Evolutionary conservation across 2,113 vertebrate genomes (phyloP), one percentile per base, ranked within the genome.

Genomic region (Hippocampus guttulatus): DNA sequence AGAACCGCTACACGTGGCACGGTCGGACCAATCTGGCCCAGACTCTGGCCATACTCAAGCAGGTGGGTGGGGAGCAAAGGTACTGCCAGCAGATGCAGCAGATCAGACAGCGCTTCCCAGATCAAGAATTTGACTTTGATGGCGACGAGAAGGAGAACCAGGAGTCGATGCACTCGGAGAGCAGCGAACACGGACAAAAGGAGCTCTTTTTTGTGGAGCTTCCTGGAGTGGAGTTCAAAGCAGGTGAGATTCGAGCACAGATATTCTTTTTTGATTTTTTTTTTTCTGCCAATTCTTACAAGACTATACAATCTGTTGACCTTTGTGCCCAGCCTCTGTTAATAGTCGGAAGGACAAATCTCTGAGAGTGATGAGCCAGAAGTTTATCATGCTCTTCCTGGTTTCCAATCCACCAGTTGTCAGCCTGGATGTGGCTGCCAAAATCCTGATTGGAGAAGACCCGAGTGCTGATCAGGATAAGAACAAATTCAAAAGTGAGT

Each of bases 401-500:
- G 96, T 98, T 64, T 96, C 95, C 0, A 89, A 85, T 25, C 94
- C 96, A 64, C 94, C 93, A 8, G 91, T 95, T 78, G 95, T 99
- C 62, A 98, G 94, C 82, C 91, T 99, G 68, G 97, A 98, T 68
- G 84, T 95, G 21, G 97, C 97, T 49, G 97, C 97, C 61, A 97
- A 95, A 92, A 96, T 98, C 83, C 90, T 99, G 80, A 98, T 96
- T 63, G 96, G 95, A 55, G 96, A 98, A 83, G 95, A 98, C 85
- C 95, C 96, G 16, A 88, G 92, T 16, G 92, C 94, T 52, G 93
- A 95, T 76, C 88, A 94, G 43, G 95, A 98, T 91, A 97, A 96
- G 93, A 97, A 93, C 93, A 99, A 98, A 86, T 95, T 97, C 86
- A 99, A 99, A 92, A 99, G 97, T 98, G 91, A 96, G 97, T 86